phyloP scores from a whole-genome alignment of 2,113 vertebrate genomes.

The Bambusicola thoracicus region DNA sequence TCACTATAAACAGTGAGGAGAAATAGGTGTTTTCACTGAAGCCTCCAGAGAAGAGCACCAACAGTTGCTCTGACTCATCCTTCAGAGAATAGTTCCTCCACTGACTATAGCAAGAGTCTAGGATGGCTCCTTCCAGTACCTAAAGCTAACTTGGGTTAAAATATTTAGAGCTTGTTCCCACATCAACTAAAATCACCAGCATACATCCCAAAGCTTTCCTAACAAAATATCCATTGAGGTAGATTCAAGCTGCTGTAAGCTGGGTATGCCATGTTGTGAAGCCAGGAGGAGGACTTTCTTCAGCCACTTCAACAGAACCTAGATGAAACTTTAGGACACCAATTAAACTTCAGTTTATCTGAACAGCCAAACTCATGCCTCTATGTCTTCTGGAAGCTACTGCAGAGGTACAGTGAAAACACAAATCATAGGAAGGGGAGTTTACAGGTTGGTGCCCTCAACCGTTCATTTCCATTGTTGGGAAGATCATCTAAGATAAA shows the following conservation, averaged over 20 bases:
- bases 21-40: neutral
- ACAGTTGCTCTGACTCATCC: neutral
- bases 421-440: neutral
- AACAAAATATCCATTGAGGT: neutral
- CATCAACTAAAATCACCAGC: neutral
- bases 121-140: neutral
- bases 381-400: neutral
- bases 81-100: neutral
- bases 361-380: neutral
- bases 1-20: neutral
- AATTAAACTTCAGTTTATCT: neutral
- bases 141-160: neutral
- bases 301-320: neutral
- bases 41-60: neutral
- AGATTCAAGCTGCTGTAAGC: neutral
- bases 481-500: slow-evolving; percentile 30
- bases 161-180: neutral
- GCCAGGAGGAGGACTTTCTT: neutral
- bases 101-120: neutral
- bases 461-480: neutral
- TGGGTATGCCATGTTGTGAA: neutral
- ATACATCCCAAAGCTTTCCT: neutral
- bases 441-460: slow-evolving; percentile 9
- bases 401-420: neutral
- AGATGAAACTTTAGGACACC: neutral